A percentile compares a stretch with the other conserved stretches of the same genome.
phyloP scores from a whole-genome alignment of 2,888 invertebrate species.

The Dascillus cervinus region DNA sequence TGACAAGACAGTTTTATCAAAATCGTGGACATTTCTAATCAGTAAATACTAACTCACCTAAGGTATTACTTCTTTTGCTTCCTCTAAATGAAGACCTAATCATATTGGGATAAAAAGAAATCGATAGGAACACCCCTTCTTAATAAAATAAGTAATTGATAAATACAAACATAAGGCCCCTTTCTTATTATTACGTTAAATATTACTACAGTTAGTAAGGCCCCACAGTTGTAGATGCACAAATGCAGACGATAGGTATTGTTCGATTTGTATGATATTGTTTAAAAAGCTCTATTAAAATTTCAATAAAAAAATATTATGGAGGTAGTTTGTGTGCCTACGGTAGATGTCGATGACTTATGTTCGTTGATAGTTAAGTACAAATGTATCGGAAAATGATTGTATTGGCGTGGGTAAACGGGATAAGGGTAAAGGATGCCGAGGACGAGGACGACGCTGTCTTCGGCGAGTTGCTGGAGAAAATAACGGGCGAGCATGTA shows the following conservation, averaged over 20 bases:
- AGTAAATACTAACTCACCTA: too few species aligned
- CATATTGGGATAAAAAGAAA: constrained; percentile 28
- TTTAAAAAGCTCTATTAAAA: constrained; percentile 22
- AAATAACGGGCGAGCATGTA: constrained; percentile 35
- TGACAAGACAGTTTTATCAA: too few species aligned
- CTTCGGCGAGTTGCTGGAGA: constrained; percentile 49
- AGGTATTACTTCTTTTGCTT: constrained; percentile 33
- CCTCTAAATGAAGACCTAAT: constrained; percentile 36
- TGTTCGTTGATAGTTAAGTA: constrained; percentile 13
- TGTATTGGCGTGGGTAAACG: constrained; percentile 10
- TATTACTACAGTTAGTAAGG: constrained; percentile 12
- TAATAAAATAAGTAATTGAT: constrained; percentile 13
- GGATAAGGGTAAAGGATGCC: constrained; percentile 45
- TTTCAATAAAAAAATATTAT: constrained; percentile 25
- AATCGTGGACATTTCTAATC: too few species aligned
- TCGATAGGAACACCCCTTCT: constrained; percentile 30
- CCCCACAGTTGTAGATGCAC: constrained; percentile 8
- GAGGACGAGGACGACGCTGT: constrained; percentile 44
- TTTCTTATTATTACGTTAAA: constrained; percentile 16
- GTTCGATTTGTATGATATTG: constrained; percentile 11
- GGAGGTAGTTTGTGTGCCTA: constrained; percentile 29
- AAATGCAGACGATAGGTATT: too few species aligned
- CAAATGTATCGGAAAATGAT: constrained; percentile 11
- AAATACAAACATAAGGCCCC: constrained; percentile 32
- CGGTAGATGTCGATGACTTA: constrained; percentile 9